Evolutionary conservation across 2,888 invertebrate genomes (phyloP).

Genomic region (Drosophila helvetica): DNA sequence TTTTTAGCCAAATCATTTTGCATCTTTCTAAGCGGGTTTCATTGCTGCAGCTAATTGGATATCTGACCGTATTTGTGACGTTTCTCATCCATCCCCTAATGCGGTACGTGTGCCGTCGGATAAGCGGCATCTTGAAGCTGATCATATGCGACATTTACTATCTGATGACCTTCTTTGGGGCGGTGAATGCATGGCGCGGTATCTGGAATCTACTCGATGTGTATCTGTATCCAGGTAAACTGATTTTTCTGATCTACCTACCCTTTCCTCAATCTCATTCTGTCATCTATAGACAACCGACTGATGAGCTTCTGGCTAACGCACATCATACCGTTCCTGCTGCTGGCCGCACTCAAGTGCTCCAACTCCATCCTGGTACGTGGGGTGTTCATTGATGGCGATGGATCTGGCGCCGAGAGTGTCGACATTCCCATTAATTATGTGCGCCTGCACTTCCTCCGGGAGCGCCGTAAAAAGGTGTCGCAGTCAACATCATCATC

Average conservation of each 20-base stretch:
- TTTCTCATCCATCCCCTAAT: conserved; percentile 90
- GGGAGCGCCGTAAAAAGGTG: conserved; percentile 87
- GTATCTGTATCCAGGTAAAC: conserved; percentile 90
- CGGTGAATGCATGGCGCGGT: conserved; percentile 95
- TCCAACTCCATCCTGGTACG: conserved; percentile 94
- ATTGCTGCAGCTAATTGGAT: conserved; percentile 86
- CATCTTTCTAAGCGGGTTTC: neutral
- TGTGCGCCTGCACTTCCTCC: conserved; percentile 90
- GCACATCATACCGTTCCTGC: conserved; percentile 89
- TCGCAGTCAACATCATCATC: conserved; percentile 35
- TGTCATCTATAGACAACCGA: conserved; percentile 85
- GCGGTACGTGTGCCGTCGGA: conserved; percentile 88
- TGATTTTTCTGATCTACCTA: no score
- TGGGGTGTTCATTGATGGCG: conserved; percentile 94
- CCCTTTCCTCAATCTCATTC: neutral
- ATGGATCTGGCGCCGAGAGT: conserved; percentile 92
- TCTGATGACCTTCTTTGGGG: conserved; percentile 90
- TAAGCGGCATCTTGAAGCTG: conserved; percentile 88
- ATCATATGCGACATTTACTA: conserved; percentile 91
- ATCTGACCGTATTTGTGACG: conserved; percentile 88
- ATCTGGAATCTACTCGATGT: conserved; percentile 92
- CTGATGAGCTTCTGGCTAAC: conserved; percentile 92
- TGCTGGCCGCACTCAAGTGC: conserved; percentile 92
- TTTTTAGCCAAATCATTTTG: neutral
- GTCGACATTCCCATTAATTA: conserved; percentile 94